Percentiles rank a stretch among this genome's conserved stretches.
Evolutionary conservation across 1,140 invertebrate species (phyloP).

Genomic region (Panagrolaimus sp.): DNA sequence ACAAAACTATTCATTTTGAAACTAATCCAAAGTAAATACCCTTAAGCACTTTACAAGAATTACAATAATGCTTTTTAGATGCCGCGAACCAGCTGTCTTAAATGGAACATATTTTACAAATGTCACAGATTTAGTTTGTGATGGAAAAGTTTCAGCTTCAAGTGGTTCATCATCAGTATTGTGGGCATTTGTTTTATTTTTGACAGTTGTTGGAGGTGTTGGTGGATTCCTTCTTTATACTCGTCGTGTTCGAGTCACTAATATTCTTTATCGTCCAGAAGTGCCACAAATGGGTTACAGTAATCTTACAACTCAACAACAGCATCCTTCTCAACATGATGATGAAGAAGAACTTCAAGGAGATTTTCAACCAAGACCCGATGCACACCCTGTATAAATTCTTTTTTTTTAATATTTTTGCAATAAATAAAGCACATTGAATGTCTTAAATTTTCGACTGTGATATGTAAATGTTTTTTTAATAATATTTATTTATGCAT

Average conservation of each 20-base stretch:
- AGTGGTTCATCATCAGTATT: neutral
- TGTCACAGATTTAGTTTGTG: neutral
- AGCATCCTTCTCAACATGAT: neutral
- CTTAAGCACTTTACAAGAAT: neutral
- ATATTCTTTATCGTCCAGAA: conserved; percentile 20
- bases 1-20: neutral
- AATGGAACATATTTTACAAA: neutral
- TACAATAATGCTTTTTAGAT: neutral
- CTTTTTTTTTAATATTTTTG: too few relatives aligned
- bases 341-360: conserved; percentile 17
- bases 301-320: conserved; percentile 13
- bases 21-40: neutral
- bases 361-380: conserved; percentile 1
- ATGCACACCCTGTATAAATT: too few relatives aligned
- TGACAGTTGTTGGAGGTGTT: neutral
- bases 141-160: neutral
- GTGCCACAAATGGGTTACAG: conserved; percentile 23
- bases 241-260: conserved; percentile 17
- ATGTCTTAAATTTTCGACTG: too few relatives aligned
- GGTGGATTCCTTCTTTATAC: conserved; percentile 9
- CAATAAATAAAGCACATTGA: too few relatives aligned
- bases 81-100: neutral
- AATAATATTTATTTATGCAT: too few relatives aligned
- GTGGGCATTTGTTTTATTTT: neutral
- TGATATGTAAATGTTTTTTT: too few relatives aligned